These are phyloP conservation scores for Piaya cayana DNA, from an alignment of 2,113 vertebrate genomes.

Conservation along the genomic window DNA sequence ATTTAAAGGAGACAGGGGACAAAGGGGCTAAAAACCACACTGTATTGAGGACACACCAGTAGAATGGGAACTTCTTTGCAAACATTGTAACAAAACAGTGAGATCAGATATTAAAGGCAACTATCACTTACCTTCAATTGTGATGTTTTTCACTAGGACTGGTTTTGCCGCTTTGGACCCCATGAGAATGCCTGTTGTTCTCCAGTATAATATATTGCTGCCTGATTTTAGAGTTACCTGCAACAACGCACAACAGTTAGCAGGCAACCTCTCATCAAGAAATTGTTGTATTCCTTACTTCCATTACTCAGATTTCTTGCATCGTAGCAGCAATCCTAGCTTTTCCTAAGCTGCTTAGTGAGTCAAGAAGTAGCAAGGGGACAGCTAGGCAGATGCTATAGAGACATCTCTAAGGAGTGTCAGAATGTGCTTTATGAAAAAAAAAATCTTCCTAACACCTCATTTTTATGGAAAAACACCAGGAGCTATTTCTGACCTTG, in stretches of 20 bases:
- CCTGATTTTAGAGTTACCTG: slow-evolving; percentile 94
- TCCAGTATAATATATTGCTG: slow-evolving; percentile 96
- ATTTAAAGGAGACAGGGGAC: background rate
- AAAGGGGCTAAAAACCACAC: background rate
- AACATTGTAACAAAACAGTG: background rate
- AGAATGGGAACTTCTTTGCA: background rate
- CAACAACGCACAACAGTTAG: background rate
- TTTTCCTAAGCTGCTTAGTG: background rate
- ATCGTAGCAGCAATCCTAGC: background rate
- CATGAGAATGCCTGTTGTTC: slow-evolving; percentile 91
- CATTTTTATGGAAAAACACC: background rate
- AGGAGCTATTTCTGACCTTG: background rate
- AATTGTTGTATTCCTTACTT: background rate
- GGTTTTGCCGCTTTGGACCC: slow-evolving; percentile 90
- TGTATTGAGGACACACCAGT: background rate
- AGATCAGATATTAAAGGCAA: background rate
- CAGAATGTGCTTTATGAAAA: background rate
- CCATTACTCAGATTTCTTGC: background rate
- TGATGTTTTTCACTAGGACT: slow-evolving; percentile 93
- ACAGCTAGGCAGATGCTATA: background rate
- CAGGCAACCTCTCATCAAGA: background rate
- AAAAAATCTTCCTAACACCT: background rate
- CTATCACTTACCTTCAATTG: slow-evolving; percentile 87
- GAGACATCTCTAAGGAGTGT: background rate
- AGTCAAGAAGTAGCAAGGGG: background rate